These are phyloP conservation scores for Tholera decimalis DNA, from an alignment of 2,888 invertebrate species.

Conservation along the genomic window DNA sequence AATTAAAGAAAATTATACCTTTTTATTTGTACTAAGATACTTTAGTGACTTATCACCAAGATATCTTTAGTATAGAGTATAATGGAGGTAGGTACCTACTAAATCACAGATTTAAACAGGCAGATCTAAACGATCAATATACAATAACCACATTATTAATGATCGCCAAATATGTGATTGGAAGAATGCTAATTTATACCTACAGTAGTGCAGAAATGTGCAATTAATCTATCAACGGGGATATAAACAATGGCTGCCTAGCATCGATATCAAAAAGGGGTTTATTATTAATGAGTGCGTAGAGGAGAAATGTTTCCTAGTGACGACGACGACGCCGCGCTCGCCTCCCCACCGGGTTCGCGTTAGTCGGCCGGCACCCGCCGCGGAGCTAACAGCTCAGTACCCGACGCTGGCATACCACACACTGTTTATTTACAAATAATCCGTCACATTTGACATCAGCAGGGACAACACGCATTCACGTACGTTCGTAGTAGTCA, in stretches of 20 bases:
- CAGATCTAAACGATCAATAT: slow-evolving; percentile 25
- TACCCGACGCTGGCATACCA: slow-evolving; percentile 70
- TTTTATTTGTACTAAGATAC: no score
- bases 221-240: slow-evolving; percentile 39
- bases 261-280: slow-evolving; percentile 37
- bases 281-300: slow-evolving; percentile 61
- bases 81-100: no score
- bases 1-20: no score
- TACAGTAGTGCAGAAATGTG: slow-evolving; percentile 16
- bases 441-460: slow-evolving; percentile 77
- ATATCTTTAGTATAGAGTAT: not conserved
- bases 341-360: slow-evolving; percentile 61
- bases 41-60: not conserved
- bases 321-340: slow-evolving; percentile 67
- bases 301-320: slow-evolving; percentile 75
- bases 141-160: slow-evolving; percentile 8
- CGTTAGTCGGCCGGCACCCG: slow-evolving; percentile 83
- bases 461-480: slow-evolving; percentile 80
- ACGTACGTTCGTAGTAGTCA: slow-evolving; percentile 75
- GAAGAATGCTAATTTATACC: slow-evolving; percentile 30
- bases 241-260: slow-evolving; percentile 43
- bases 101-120: slow-evolving; percentile 22
- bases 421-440: slow-evolving; percentile 85
- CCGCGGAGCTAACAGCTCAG: slow-evolving; percentile 79
- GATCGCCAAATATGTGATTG: slow-evolving; percentile 30